phyloP scores from a whole-genome alignment of 2,888 invertebrate genomes.

The Coenonympha glycerion region DNA sequence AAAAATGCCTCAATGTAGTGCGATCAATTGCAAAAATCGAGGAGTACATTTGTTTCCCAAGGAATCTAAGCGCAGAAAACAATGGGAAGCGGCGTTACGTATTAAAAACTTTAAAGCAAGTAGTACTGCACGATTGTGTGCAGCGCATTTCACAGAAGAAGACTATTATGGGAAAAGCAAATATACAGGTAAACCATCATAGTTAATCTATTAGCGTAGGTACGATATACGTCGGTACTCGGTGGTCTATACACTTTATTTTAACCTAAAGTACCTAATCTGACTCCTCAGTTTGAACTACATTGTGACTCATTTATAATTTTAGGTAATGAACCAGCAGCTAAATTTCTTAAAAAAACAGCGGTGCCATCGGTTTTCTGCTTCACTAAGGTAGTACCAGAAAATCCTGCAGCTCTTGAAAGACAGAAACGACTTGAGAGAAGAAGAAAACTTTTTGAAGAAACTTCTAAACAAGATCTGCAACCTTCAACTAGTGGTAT shows the following conservation, averaged over 20 bases:
- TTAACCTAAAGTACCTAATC: too few relatives aligned
- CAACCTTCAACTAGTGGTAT: too few relatives aligned
- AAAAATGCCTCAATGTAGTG: slow-evolving; percentile 6
- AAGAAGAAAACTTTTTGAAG: not conserved
- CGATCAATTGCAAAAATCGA: slow-evolving; percentile 1
- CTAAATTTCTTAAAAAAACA: not conserved
- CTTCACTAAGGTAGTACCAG: not conserved
- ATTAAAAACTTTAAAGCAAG: slow-evolving; percentile 6
- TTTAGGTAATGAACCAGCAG: not conserved
- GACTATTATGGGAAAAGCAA: slow-evolving; percentile 3
- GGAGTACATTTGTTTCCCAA: slow-evolving; percentile 10
- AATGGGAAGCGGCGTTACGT: slow-evolving; percentile 9
- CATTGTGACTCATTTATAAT: not conserved
- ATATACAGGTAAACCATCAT: not conserved
- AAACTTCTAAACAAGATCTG: too few relatives aligned
- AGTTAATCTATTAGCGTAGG: too few relatives aligned
- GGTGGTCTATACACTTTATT: too few relatives aligned
- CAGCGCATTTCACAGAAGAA: slow-evolving; percentile 3
- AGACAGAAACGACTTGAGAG: not conserved
- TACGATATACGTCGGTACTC: too few relatives aligned
- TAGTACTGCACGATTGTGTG: slow-evolving; percentile 6
- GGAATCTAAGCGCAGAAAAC: not conserved
- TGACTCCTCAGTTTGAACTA: too few relatives aligned
- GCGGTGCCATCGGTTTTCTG: not conserved
- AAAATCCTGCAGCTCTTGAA: not conserved